Conservation (phyloP, 1,140 invertebrate genomes). For the Dinoponera quadriceps region DNA sequence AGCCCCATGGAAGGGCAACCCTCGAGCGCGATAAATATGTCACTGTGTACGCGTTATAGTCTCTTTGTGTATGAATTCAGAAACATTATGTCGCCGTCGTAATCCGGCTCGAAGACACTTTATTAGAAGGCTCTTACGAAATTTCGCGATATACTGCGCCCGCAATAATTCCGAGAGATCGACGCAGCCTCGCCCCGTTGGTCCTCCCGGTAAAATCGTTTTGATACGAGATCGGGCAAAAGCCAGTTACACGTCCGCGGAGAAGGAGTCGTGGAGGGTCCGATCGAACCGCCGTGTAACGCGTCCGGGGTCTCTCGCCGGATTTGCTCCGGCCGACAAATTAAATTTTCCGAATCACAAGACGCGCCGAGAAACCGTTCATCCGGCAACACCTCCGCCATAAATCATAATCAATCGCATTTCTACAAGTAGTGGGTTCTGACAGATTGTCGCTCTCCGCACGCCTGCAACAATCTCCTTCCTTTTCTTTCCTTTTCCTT, state of each 20-base stretch:
- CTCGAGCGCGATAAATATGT: conserved; percentile 65
- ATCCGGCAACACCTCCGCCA: conserved; percentile 64
- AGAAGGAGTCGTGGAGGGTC: conserved; percentile 26
- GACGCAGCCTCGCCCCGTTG: neutral
- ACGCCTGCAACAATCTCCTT: conserved; percentile 8
- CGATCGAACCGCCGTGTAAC: conserved; percentile 10
- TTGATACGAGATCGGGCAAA: conserved; percentile 42
- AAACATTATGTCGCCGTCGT: conserved; percentile 51
- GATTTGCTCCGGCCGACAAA: conserved; percentile 64
- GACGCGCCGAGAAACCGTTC: conserved; percentile 58
- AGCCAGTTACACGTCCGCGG: conserved; percentile 1
- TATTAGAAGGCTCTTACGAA: conserved; percentile 35
- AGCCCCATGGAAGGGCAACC: conserved; percentile 46
- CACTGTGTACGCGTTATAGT: conserved; percentile 43
- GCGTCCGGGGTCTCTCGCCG: conserved; percentile 10
- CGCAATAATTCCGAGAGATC: conserved; percentile 31
- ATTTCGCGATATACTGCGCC: conserved; percentile 23
- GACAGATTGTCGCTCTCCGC: conserved; percentile 60
- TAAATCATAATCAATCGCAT: conserved; percentile 80
- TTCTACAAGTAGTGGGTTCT: conserved; percentile 58
- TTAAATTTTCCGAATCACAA: conserved; percentile 78
- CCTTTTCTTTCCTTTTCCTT: conserved; percentile 31
- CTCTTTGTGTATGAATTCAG: conserved; percentile 57
- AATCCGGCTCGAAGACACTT: conserved; percentile 37
- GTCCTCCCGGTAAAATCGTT: conserved; percentile 5